Conservation (phyloP, 2,113 vertebrate genomes). For the Silurus meridionalis region DNA sequence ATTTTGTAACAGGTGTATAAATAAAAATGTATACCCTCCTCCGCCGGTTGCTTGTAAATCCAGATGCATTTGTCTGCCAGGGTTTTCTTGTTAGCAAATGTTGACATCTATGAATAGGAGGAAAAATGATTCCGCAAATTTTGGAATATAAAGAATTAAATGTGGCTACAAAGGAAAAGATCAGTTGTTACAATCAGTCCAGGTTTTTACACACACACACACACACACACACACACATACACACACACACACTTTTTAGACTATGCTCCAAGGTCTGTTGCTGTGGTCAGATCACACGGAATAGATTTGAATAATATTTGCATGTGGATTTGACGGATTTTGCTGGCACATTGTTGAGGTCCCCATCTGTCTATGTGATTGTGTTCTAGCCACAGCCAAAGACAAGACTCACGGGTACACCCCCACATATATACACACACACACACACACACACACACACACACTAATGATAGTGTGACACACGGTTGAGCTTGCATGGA, state of each 20-base stretch:
- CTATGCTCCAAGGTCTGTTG: constrained; percentile 56
- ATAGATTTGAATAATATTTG: constrained; percentile 63
- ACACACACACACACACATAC: constrained; percentile 12
- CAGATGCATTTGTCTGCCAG: neutral
- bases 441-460: constrained; percentile 12
- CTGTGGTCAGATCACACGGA: constrained; percentile 58
- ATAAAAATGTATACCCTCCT: neutral
- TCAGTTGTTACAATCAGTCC: constrained; percentile 6
- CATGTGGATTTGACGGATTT: constrained; percentile 55
- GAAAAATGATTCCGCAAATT: neutral
- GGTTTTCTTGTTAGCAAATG: neutral
- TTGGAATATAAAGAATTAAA: neutral
- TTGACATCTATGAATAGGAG: neutral
- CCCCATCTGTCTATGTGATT: constrained; percentile 59
- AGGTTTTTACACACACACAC: neutral
- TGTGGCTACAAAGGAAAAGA: constrained; percentile 9
- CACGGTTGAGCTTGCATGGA: neutral
- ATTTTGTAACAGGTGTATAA: neutral
- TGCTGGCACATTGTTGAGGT: constrained; percentile 55
- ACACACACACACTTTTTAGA: neutral
- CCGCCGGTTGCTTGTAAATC: neutral
- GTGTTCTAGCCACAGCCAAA: constrained; percentile 46
- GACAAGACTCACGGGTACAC: constrained; percentile 40
- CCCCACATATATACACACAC: constrained; percentile 3
- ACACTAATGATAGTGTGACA: constrained; percentile 4